phyloP scores from a whole-genome alignment of 2,888 invertebrate genomes.

The Tiliacea aurago region DNA sequence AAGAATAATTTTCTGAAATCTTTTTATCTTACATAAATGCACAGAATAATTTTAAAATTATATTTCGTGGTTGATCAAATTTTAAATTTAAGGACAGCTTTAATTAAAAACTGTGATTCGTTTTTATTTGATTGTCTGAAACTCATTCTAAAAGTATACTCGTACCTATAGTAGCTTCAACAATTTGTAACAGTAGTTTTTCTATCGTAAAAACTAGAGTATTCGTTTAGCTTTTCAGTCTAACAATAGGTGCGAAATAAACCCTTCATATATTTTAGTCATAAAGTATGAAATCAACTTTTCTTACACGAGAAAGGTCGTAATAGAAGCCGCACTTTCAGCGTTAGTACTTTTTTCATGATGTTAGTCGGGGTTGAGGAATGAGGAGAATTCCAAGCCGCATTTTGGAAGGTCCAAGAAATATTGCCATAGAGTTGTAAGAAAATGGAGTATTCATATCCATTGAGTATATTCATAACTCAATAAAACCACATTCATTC shows the following conservation, averaged over 20 bases:
- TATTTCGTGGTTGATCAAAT: slow-evolving; percentile 23
- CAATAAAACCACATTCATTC: neutral
- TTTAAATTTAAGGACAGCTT: neutral
- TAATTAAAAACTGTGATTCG: slow-evolving; percentile 2
- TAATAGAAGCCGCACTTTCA: slow-evolving; percentile 35
- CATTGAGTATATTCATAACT: neutral
- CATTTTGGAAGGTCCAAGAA: slow-evolving; percentile 37
- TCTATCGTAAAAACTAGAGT: neutral
- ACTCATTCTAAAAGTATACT: neutral
- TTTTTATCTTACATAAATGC: slow-evolving; percentile 31
- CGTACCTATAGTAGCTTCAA: neutral
- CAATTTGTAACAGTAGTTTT: neutral
- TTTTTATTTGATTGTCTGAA: slow-evolving; percentile 4
- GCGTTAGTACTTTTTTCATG: slow-evolving; percentile 49
- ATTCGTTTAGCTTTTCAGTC: neutral
- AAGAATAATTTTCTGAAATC: slow-evolving; percentile 46
- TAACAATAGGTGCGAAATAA: slow-evolving; percentile 32
- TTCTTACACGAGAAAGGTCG: slow-evolving; percentile 26
- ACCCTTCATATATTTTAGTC: slow-evolving; percentile 19
- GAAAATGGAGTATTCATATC: slow-evolving; percentile 1
- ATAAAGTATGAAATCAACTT: slow-evolving; percentile 46
- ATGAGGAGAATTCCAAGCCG: slow-evolving; percentile 39
- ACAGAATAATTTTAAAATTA: slow-evolving; percentile 24
- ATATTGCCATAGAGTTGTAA: slow-evolving; percentile 1
- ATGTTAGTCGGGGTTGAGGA: slow-evolving; percentile 37